Evolutionary conservation across 1,140 invertebrate species (phyloP), one percentile per base, ranked within the genome.

Genomic region (Microplitis mediator): DNA sequence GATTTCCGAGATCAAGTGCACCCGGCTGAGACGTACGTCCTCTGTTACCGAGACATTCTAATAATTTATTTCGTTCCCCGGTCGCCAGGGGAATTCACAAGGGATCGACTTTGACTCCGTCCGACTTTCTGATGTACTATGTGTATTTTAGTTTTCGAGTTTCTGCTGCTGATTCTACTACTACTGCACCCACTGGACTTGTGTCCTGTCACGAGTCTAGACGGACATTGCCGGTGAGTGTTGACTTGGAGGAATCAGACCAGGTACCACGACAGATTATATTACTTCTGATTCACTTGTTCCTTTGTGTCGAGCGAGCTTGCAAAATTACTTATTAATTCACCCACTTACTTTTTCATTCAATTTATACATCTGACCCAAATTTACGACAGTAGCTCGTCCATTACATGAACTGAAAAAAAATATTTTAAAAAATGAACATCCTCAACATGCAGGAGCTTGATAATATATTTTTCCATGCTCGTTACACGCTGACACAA

Each of bases 11-110:
- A 14, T 68, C 50, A 45, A 70, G 36, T 58, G 54, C 9, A 39
- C 16, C 16, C 31, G 6, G 51, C 16, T 32, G 50, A 32, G 23
- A 23, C 23, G 23, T 23, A 23, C 23, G 23, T 23, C 69, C 16
- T 50, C 31, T 13, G n/a, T 23, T 51, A 62, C 34, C 34, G 34
- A 13, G 58, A 74, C 54, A 72, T 71, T 74, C 78, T 81, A 80
- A 85, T 85, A 85, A 85, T 85, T 85, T 86, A 85, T 86, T 82
- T 82, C 78, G 82, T 79, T 85, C 81, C 78, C 78, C 9, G n/a
- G 45, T 4, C 23, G 23, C 2, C 23, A 23, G 23, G 23, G 23
- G 23, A 23, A 23, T 23, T 23, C 23, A 11, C 32, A 4, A 11
- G 35, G 11, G 62, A 34, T 62, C 35, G 60, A 62, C 39, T 45